These are phyloP conservation scores for Cathartes aura DNA, from an alignment of 2,113 vertebrate species.

Conservation along the genomic window DNA sequence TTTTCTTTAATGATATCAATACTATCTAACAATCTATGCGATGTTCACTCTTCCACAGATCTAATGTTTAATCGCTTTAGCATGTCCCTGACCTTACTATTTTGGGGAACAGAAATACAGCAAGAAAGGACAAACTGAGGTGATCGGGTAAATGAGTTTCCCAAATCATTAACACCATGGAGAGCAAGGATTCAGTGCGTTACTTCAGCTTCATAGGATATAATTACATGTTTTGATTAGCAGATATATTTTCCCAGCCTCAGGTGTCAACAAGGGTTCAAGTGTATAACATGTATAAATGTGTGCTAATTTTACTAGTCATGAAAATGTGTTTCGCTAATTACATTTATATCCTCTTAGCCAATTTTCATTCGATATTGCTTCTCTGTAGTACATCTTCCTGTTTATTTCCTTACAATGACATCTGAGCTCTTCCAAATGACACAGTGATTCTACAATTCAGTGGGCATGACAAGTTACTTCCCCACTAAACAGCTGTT, in stretches of 20 bases:
- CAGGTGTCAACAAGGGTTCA: slow-evolving; percentile 74
- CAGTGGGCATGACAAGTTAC: background rate
- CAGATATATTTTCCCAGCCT: slow-evolving; percentile 72
- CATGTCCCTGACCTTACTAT: slow-evolving; percentile 37
- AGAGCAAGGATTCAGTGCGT: slow-evolving; percentile 47
- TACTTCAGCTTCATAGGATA: slow-evolving; percentile 72
- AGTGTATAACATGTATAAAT: slow-evolving; percentile 71
- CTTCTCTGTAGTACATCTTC: slow-evolving; percentile 26
- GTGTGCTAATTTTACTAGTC: slow-evolving; percentile 73
- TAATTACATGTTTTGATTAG: slow-evolving; percentile 77
- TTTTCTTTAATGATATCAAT: background rate
- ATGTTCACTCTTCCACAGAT: background rate
- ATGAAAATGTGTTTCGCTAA: slow-evolving; percentile 58
- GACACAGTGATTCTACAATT: background rate
- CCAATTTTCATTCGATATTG: slow-evolving; percentile 44
- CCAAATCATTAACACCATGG: slow-evolving; percentile 65
- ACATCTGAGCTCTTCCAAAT: slow-evolving; percentile 34
- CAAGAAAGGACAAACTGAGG: slow-evolving; percentile 20
- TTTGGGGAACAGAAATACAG: slow-evolving; percentile 21
- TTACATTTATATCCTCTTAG: slow-evolving; percentile 68
- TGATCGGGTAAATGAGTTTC: slow-evolving; percentile 40
- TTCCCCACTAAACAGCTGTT: background rate
- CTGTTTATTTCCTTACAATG: slow-evolving; percentile 47
- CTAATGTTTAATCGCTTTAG: slow-evolving; percentile 4
- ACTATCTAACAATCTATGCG: background rate